Evolutionary conservation across 35 echinoderm and acorn worm genomes (phyloP), one percentile per base, ranked within the genome.

Genomic region (Chiridota heheva): DNA sequence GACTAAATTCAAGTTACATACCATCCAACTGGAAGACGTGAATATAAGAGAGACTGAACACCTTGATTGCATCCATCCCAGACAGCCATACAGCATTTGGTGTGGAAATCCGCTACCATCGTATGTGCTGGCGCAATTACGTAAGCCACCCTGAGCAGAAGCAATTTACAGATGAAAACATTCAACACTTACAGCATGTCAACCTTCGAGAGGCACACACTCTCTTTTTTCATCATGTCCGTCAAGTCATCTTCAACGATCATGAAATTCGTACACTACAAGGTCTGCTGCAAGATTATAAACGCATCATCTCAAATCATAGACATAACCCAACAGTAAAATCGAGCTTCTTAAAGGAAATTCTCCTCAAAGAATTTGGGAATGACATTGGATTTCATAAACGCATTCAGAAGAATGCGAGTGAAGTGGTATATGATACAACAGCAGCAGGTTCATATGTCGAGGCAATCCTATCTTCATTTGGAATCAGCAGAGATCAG

Each of bases 81-180:
- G 80, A 82, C 63, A 70, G 80, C 70, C 46, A 70, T 47, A 82
- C 80, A 82, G 80, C 80, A 20, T 82, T 82, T 55, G 80, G 80
- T 7, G 34, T 58, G 40, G 80, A 82, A 82, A 82, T 82, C 60
- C 61, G 80, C 35, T 82, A 69, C 41, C 80, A 82, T 36, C 80
- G 80, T 33, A 32, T 33, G 8, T 82, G 80, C 42, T 82, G 80
- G 64, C 80, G 80, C n/a, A 58, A 82, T 26, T 55, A 49, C 53
- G 39, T 76, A 28, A 76, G 72, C 36, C 25, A 76, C 43, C 72
- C 40, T 28, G 4, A 16, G 51, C 40, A 32, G 34, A 81, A 81
- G 58, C 36, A 56, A 36, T n/a, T 61, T 62, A 64, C 63, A 42
- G 80, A 82, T 69, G 80, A 69, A 70, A 38, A 60, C 42, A 82